Evolutionary conservation across 2,797 vertebrate species (phyloP), one percentile per base, ranked within the genome.

Genomic region (Semaprochilodus insignis): DNA sequence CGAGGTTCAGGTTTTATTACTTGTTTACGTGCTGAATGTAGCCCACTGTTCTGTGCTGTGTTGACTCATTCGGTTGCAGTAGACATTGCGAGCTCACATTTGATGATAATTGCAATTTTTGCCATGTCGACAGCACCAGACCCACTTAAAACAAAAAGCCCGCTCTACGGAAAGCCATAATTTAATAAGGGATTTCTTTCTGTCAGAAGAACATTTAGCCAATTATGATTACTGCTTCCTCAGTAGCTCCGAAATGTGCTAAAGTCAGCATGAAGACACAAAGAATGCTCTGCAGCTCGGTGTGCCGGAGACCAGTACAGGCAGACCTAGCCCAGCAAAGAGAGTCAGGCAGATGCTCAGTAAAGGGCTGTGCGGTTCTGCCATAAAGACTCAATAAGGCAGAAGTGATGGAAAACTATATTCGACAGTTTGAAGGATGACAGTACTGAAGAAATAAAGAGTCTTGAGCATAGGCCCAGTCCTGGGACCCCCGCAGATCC

Each of bases 201-300:
- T 44, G 34, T 69, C 66, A 69, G n/a, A 69, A 44, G 34, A 69
- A 4, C 66, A 14, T 48, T 67, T 48, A 25, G 40, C 67, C 67
- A 48, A n/a, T 70, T 44, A 70, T 70, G 67, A 44, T 70, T 70
- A 70, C 67, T 23, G 44, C 36, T 40, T 44, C 48, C 40, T 48
- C 44, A 44, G 36, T 23, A 70, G 19, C 36, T 48, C n/a, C 8
- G 4, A 48, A 48, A 70, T n/a, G 66, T n/a, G 36, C 36, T 70
- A 48, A 48, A 70, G 36, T 70, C 67, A 48, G 67, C 67, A 70
- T 15, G 10, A 40, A 0, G 31, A 40, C 65, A 67, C 31, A 8
- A 14, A 48, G 13, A 2, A 13, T 48, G 23, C 11, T 31, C 60
- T 27, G 60, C 60, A 63, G n/a, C 11, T 60, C 21, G 14, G 7